Evolutionary conservation across 2,797 vertebrate species (phyloP).

Genomic region (Paramormyrops hopkinsi): DNA sequence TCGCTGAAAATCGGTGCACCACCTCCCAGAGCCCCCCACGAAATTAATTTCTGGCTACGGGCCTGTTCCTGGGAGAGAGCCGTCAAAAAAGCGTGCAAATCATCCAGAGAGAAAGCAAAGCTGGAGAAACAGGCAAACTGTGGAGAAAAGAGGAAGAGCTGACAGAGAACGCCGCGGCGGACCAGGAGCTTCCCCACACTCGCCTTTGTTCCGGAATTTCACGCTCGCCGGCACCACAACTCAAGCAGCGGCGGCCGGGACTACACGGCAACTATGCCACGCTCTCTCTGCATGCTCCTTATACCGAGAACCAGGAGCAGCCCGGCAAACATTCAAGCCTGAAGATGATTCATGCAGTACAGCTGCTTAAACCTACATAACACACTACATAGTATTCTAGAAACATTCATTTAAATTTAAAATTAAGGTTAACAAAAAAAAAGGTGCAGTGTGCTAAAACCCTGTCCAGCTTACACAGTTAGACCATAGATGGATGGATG

Average conservation of each 20-base stretch:
- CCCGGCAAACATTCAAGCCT: not conserved
- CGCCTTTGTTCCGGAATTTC: conserved; percentile 67
- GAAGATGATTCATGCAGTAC: not conserved
- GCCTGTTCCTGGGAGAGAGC: not conserved
- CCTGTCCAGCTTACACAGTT: not conserved
- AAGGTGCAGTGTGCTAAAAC: not conserved
- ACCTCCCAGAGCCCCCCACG: not conserved
- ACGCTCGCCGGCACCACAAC: conserved; percentile 56
- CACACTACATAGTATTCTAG: not conserved
- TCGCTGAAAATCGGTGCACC: not conserved
- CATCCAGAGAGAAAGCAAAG: not conserved
- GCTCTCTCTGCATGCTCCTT: not conserved
- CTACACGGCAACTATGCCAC: conserved; percentile 43
- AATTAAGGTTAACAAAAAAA: not conserved
- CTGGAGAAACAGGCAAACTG: not conserved
- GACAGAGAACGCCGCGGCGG: conserved; percentile 39
- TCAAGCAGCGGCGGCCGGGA: conserved; percentile 34
- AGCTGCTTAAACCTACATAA: not conserved
- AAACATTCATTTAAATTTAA: not conserved
- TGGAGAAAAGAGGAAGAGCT: conserved; percentile 15
- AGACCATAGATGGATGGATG: not conserved
- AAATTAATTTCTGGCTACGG: not conserved
- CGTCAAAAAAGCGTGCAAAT: not conserved
- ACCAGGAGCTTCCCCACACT: conserved; percentile 20
- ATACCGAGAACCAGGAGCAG: not conserved